These are phyloP conservation scores for Margarornis squamiger DNA, from an alignment of 2,797 vertebrate species.

Conservation along the genomic window DNA sequence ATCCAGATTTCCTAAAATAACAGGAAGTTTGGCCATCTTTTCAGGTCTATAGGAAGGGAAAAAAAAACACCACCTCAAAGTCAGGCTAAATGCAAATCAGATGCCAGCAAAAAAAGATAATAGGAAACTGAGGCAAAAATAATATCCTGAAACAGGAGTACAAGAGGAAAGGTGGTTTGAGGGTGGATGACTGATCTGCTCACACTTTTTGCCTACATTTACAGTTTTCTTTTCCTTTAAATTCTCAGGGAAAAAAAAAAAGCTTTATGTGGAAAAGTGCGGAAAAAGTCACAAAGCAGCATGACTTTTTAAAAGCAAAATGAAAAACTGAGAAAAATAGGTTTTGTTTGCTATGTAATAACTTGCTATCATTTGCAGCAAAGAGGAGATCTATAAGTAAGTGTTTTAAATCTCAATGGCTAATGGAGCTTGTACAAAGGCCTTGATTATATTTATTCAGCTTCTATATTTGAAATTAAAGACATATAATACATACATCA, in stretches of 20 bases:
- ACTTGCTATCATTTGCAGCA: background rate
- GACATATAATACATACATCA: background rate
- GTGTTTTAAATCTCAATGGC: background rate
- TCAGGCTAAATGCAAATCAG: conserved; percentile 5
- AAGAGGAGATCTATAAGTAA: background rate
- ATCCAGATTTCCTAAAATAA: conserved; percentile 95
- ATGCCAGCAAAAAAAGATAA: conserved; percentile 10
- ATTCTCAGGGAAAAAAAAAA: background rate
- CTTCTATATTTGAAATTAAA: background rate
- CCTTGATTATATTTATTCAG: background rate
- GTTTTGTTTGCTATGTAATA: background rate
- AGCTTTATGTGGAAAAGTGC: background rate
- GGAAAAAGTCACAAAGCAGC: background rate
- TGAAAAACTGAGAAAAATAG: background rate
- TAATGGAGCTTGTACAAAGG: background rate
- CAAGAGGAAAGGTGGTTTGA: conserved; percentile 9
- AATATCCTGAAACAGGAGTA: conserved; percentile 49
- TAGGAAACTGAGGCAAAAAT: conserved; percentile 44
- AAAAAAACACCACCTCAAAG: background rate
- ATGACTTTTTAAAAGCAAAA: background rate
- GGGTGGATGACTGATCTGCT: background rate
- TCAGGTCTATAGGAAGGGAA: conserved; percentile 84
- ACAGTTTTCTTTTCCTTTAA: background rate
- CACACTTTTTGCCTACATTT: background rate
- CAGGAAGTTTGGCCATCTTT: conserved; percentile 97